Percentiles rank a stretch among this genome's conserved stretches.
Evolutionary conservation across 1,140 invertebrate species (phyloP).

Genomic region (Oryctes rhinoceros): DNA sequence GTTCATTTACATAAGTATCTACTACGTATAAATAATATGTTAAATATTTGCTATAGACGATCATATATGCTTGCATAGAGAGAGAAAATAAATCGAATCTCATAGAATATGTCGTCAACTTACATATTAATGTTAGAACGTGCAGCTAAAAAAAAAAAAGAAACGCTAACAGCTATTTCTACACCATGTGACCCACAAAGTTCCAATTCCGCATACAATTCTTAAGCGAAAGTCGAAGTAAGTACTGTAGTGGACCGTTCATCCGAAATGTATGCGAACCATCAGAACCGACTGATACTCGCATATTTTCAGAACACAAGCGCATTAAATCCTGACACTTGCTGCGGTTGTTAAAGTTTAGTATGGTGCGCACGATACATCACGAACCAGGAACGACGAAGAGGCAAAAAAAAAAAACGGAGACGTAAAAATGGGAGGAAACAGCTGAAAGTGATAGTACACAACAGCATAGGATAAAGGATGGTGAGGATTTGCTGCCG

Average conservation of each 20-base stretch:
- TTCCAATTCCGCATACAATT: conserved; percentile 4
- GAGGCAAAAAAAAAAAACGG: conserved; percentile 8
- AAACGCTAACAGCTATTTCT: no score
- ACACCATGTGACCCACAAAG: not conserved
- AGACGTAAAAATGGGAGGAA: conserved; percentile 37
- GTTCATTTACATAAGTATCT: no score
- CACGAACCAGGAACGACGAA: conserved; percentile 4
- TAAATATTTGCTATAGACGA: no score
- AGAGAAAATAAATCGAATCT: no score
- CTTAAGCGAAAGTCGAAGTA: not conserved
- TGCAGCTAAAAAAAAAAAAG: no score
- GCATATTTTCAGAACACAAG: conserved; percentile 34
- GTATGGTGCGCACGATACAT: conserved; percentile 12
- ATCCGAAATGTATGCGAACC: not conserved
- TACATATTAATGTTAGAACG: no score
- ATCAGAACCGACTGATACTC: conserved; percentile 2
- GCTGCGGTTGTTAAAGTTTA: conserved; percentile 36
- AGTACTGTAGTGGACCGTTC: not conserved
- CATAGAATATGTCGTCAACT: no score
- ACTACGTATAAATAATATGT: no score
- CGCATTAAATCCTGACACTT: conserved; percentile 34
- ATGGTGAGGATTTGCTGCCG: conserved; percentile 36
- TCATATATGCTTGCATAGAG: no score
- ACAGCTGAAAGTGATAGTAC: conserved; percentile 37
- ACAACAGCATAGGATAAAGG: conserved; percentile 32